A percentile compares a stretch with the other conserved stretches of the same genome.
These are phyloP conservation scores for Matsumurasca onukii DNA, from an alignment of 1,140 invertebrate genomes.

Conservation along the genomic window DNA sequence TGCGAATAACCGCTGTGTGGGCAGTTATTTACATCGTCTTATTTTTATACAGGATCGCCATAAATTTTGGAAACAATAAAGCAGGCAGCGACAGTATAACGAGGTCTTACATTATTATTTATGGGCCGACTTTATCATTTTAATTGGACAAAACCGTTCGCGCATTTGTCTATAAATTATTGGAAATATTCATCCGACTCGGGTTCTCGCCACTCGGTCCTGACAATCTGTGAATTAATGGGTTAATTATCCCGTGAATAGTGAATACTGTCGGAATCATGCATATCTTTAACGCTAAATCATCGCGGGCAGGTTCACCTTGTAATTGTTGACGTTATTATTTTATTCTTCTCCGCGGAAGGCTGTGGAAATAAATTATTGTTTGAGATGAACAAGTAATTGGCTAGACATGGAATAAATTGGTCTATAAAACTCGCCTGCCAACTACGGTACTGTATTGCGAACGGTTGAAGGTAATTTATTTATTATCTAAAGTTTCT, in stretches of 20 bases:
- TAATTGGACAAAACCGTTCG: conserved; percentile 25
- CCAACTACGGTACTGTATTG: no score
- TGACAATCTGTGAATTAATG: conserved; percentile 23
- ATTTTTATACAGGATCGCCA: conserved; percentile 21
- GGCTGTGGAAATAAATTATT: no score
- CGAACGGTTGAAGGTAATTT: no score
- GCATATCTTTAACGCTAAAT: no score
- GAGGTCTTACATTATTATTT: conserved; percentile 8
- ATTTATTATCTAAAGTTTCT: no score
- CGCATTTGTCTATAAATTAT: conserved; percentile 25
- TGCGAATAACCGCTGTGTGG: background rate
- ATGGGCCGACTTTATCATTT: conserved; percentile 22
- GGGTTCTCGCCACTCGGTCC: background rate
- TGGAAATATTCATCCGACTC: conserved; percentile 21
- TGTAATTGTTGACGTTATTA: no score
- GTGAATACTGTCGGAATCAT: background rate
- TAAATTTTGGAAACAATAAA: conserved; percentile 27
- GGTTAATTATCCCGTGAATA: conserved; percentile 15
- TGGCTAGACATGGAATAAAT: no score
- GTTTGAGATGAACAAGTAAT: no score
- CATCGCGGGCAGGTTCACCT: no score
- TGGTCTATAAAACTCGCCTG: no score
- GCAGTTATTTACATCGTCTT: conserved; percentile 23
- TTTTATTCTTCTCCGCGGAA: no score
- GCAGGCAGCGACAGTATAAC: conserved; percentile 15